Percentiles rank a stretch among this genome's conserved stretches.
phyloP scores from a whole-genome alignment of 2,113 vertebrate genomes.

The Condylura cristata region DNA sequence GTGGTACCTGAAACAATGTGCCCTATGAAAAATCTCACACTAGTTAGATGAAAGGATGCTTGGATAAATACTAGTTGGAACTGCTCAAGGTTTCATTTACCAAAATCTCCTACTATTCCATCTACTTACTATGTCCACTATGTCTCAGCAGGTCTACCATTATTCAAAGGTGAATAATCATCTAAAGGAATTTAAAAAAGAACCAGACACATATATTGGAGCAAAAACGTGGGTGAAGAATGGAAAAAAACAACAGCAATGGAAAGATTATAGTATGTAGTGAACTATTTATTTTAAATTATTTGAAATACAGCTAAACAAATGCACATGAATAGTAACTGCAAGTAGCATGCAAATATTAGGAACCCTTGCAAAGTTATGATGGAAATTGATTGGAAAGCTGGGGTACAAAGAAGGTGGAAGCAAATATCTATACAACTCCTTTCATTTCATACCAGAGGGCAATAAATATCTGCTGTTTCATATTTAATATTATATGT shows the following conservation, averaged over 20 bases:
- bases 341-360: not conserved
- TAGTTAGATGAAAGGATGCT: not conserved
- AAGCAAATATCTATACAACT: not conserved
- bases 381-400: not conserved
- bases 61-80: not conserved
- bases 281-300: not conserved
- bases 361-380: not conserved
- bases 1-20: not conserved
- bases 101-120: not conserved
- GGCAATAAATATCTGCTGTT: not conserved
- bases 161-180: slow-evolving; percentile 6
- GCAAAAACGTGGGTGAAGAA: not conserved
- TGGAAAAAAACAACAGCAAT: not conserved
- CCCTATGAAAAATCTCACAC: not conserved
- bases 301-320: slow-evolving; percentile 17
- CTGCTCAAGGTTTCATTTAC: not conserved
- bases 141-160: not conserved
- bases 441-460: not conserved
- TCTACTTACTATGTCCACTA: not conserved
- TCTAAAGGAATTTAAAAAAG: not conserved
- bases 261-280: not conserved
- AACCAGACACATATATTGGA: not conserved
- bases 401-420: not conserved
- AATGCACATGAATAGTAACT: not conserved
- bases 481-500: not conserved